Conservation (phyloP, 1,140 invertebrate genomes). For the Cydia pomonella region DNA sequence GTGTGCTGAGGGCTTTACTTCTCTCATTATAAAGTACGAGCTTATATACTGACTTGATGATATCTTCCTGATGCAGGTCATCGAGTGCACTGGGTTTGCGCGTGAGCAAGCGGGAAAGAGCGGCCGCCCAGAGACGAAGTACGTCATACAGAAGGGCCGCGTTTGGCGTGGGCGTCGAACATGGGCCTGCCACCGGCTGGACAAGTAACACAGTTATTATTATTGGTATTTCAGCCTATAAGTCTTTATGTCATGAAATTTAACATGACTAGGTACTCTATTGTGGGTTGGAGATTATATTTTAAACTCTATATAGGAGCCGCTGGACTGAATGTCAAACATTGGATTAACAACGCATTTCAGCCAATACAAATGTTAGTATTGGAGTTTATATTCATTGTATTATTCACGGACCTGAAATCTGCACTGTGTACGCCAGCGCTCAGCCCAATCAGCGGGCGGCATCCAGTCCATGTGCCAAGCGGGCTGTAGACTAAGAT, state of each 20-base stretch:
- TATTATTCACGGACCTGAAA: not conserved
- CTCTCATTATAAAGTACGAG: no score
- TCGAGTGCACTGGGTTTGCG: constrained; percentile 48
- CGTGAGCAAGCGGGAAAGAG: constrained; percentile 46
- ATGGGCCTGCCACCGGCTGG: constrained; percentile 11
- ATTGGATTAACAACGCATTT: no score
- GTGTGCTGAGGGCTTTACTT: no score
- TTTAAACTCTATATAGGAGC: no score
- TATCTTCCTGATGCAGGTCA: constrained; percentile 52
- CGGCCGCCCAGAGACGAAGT: constrained; percentile 53
- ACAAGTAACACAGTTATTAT: not conserved
- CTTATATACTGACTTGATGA: constrained; percentile 44
- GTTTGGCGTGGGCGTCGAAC: constrained; percentile 24
- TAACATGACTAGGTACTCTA: no score
- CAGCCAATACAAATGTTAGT: no score
- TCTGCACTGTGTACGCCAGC: not conserved
- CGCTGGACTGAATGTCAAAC: no score
- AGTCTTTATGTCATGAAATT: no score
- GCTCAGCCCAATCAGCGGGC: not conserved
- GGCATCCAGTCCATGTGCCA: constrained; percentile 47
- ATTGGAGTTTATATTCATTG: no score
- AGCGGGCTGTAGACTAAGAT: constrained; percentile 47
- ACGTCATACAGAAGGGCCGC: constrained; percentile 57
- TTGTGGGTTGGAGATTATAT: no score
- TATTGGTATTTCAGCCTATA: no score